Percentiles rank a stretch among this genome's conserved stretches.
Conservation (phyloP, 2,797 vertebrate genomes). For the Anguilla pacifica region DNA sequence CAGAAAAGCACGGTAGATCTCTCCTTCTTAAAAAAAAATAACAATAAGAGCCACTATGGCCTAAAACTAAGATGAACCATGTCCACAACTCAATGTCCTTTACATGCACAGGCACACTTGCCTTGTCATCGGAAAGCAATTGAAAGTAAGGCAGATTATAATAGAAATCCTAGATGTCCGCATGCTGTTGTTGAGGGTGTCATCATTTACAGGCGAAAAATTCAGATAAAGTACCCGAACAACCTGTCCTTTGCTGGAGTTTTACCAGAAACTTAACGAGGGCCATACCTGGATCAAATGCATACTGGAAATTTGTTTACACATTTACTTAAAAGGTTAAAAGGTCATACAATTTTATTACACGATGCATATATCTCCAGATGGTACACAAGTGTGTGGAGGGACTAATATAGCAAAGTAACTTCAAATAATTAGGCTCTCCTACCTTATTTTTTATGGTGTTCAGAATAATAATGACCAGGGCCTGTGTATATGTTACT, state of each 20-base stretch:
- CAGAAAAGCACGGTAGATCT: background rate
- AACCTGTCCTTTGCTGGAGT: too few species aligned
- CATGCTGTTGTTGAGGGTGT: background rate
- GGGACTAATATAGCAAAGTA: background rate
- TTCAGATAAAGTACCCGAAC: too few species aligned
- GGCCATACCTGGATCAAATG: background rate
- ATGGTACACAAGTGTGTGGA: background rate
- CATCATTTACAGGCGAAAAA: too few species aligned
- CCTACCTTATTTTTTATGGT: too few species aligned
- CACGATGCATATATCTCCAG: background rate
- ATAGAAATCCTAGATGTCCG: background rate
- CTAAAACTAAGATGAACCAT: background rate
- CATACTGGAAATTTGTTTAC: background rate
- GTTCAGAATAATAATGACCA: too few species aligned
- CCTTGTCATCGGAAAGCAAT: background rate
- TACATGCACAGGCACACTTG: background rate
- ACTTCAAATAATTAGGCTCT: background rate
- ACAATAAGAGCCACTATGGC: background rate
- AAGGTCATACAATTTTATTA: background rate
- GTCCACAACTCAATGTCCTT: background rate
- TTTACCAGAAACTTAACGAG: background rate
- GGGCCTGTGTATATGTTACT: background rate
- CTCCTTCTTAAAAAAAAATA: background rate
- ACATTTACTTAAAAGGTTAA: background rate
- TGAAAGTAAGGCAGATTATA: background rate